Percentiles rank a stretch among this genome's conserved stretches.
Evolutionary conservation across 1,140 invertebrate species (phyloP).

Genomic region (Ips nitidus): DNA sequence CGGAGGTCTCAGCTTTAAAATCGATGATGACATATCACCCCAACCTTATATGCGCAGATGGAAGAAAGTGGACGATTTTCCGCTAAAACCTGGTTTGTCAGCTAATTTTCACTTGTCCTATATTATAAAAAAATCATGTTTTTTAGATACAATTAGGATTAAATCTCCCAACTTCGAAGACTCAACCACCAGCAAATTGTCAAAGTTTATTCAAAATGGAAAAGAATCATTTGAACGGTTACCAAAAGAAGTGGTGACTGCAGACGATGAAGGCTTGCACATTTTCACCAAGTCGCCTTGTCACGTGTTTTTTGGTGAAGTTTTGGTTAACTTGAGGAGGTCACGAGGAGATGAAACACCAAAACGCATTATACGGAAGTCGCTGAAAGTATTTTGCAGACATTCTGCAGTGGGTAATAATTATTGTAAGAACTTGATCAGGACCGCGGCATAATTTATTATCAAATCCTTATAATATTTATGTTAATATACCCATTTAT

Average conservation of each 20-base stretch:
- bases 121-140: too few relatives aligned
- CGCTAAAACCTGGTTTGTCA: conserved; percentile 6
- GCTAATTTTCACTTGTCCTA: background rate
- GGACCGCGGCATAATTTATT: background rate
- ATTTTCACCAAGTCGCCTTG: conserved; percentile 51
- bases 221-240: conserved; percentile 36
- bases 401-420: conserved; percentile 26
- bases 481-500: background rate
- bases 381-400: conserved; percentile 35
- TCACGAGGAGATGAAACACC: conserved; percentile 34
- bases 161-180: too few relatives aligned
- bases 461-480: background rate
- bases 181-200: conserved; percentile 20
- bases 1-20: conserved; percentile 45
- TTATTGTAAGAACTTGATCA: conserved; percentile 31
- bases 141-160: too few relatives aligned
- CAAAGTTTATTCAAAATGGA: conserved; percentile 33
- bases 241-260: conserved; percentile 42
- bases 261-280: conserved; percentile 48
- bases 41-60: background rate
- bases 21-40: conserved; percentile 10
- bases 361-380: conserved; percentile 33
- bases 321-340: conserved; percentile 42
- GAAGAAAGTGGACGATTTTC: conserved; percentile 10
- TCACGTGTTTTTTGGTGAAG: conserved; percentile 51